Evolutionary conservation across 2,888 invertebrate genomes (phyloP), one percentile per base, ranked within the genome.

Genomic region (Drosophila monieri): DNA sequence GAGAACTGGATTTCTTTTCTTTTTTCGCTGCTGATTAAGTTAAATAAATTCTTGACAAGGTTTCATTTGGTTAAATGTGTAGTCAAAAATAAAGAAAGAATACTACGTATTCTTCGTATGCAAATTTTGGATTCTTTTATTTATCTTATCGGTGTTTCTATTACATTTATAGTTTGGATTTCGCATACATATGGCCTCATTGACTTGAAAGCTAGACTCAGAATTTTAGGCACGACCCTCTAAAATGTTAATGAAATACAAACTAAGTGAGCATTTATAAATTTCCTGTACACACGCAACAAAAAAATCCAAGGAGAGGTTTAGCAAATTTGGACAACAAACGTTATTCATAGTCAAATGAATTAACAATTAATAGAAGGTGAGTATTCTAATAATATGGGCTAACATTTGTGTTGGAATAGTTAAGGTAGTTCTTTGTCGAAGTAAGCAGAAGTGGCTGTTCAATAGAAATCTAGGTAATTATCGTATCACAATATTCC

Each of bases 171-270:
- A 4, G n/a, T 15, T 9, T 30, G 15, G 12, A 25, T 12, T 43
- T 43, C 12, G 65, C 66, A 65, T 66, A 65, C 48, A 44, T 35
- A 66, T 65, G 43, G 37, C 15, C 66, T 65, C 43, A 65, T 65
- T 65, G 41, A n/a, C 15, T 35, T 35, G 12, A 10, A 51, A 44
- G 52, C n/a, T 44, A 15, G 27, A 35, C 48, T 48, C 65, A 18
- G 23, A 65, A 66, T 44, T 49, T 37, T 37, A 64, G 62, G 35
- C 65, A 66, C 65, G 65, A 65, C 35, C 37, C 27, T 32, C 15
- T 41, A 56, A 56, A 56, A 30, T 43, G 43, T 66, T 66, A 66
- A 66, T 66, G 65, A 65, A 65, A 43, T 41, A 44, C 30, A 9
- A 27, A 21, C 64, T n/a, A 44, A 55, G 43, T 65, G 48, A 65